These are phyloP conservation scores for Trichomalopsis sarcophagae DNA, from an alignment of 1,140 invertebrate species.

Conservation along the genomic window DNA sequence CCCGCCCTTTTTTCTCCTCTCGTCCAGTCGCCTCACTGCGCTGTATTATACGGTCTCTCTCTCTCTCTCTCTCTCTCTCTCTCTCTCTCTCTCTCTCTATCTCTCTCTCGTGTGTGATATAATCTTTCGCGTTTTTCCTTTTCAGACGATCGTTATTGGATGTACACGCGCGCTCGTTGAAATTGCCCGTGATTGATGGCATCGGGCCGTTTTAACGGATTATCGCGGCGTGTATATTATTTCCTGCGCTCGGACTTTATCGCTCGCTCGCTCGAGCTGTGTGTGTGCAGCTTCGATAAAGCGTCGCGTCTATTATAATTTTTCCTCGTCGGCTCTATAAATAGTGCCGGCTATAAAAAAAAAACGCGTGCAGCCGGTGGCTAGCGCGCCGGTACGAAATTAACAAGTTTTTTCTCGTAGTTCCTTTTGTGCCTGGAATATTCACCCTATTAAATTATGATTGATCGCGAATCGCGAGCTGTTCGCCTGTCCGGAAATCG, in stretches of 20 bases:
- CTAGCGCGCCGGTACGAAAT: not conserved
- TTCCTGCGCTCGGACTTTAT: not conserved
- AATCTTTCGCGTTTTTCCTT: not conserved
- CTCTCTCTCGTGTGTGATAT: not conserved
- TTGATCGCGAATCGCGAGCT: too few relatives aligned
- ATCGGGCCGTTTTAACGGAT: not conserved
- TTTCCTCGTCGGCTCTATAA: not conserved
- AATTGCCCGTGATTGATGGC: not conserved
- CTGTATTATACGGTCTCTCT: not conserved
- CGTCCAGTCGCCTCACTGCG: not conserved
- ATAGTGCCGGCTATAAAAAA: not conserved
- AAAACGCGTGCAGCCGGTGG: not conserved
- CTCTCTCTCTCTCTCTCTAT: not conserved
- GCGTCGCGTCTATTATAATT: not conserved
- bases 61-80: not conserved
- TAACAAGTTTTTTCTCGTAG: not conserved
- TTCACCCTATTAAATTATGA: not conserved
- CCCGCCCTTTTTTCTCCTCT: slow-evolving; percentile 14
- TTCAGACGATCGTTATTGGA: not conserved
- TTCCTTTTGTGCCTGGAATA: not conserved
- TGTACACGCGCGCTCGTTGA: not conserved
- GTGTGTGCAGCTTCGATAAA: not conserved
- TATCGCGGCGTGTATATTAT: not conserved
- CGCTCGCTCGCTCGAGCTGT: too few relatives aligned
- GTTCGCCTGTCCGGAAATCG: too few relatives aligned